Evolutionary conservation across 2,113 vertebrate genomes (phyloP).

Genomic region (Prochilodus magdalenae): DNA sequence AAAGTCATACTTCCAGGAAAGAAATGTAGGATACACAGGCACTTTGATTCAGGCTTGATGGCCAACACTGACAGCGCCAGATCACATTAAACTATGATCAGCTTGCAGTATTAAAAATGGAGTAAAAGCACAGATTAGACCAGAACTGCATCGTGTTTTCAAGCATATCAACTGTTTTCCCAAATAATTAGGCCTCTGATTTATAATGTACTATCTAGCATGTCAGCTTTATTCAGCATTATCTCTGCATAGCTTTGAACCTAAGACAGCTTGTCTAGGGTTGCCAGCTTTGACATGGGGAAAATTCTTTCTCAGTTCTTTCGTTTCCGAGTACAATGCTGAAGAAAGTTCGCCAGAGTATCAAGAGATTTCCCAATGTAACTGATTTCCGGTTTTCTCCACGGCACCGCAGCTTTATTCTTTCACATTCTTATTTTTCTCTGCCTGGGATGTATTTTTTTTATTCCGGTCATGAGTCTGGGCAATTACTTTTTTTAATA

Average conservation of each 20-base stretch:
- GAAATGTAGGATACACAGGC: background rate
- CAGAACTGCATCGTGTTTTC: constrained; percentile 8
- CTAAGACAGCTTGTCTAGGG: background rate
- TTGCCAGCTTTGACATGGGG: background rate
- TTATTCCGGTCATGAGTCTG: constrained; percentile 57
- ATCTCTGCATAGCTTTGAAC: constrained; percentile 11
- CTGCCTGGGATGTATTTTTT: constrained; percentile 39
- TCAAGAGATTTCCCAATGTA: constrained; percentile 20
- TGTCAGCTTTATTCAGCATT: background rate
- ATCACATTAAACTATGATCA: background rate
- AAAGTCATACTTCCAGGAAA: no score
- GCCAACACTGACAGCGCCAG: background rate
- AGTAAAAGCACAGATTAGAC: background rate
- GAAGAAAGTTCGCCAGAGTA: constrained; percentile 5
- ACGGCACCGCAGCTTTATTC: constrained; percentile 39
- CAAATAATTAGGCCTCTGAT: constrained; percentile 3
- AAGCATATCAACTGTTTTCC: constrained; percentile 2
- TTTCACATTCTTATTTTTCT: constrained; percentile 14
- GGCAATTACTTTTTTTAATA: constrained; percentile 58
- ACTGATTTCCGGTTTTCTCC: constrained; percentile 27
- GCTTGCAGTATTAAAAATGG: background rate
- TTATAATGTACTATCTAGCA: background rate
- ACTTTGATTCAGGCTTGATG: background rate
- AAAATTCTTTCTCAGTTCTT: background rate
- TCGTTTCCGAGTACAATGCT: background rate